phyloP scores from a whole-genome alignment of 2,113 vertebrate genomes.

The Rhabdornis inornatus region DNA sequence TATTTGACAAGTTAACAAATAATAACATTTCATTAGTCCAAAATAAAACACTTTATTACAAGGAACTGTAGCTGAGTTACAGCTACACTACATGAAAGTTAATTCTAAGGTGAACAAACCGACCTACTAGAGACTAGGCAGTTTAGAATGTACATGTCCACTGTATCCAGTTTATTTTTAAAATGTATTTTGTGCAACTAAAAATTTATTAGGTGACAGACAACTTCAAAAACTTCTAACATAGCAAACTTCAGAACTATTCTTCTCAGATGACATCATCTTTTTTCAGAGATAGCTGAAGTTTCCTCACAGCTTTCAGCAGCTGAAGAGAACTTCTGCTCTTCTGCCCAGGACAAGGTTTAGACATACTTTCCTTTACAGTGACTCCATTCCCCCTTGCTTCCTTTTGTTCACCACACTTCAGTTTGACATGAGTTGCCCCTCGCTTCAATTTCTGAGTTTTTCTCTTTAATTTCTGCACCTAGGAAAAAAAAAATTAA shows the following conservation, averaged over 20 bases:
- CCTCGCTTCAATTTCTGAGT: conserved; percentile 60
- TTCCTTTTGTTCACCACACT: conserved; percentile 18
- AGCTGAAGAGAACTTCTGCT: conserved; percentile 70
- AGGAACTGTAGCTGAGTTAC: not conserved
- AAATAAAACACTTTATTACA: not conserved
- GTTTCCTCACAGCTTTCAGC: conserved; percentile 77
- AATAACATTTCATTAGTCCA: not conserved
- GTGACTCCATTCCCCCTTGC: conserved; percentile 51
- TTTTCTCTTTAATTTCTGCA: conserved; percentile 75
- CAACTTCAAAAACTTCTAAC: not conserved
- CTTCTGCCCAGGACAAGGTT: conserved; percentile 54
- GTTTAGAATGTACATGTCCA: not conserved
- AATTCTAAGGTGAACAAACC: not conserved
- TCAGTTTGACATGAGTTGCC: not conserved
- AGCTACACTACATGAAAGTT: not conserved
- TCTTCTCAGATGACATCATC: conserved; percentile 82
- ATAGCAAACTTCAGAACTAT: conserved; percentile 23
- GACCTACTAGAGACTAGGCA: not conserved
- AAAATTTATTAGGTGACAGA: not conserved
- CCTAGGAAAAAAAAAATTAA: conserved; percentile 64
- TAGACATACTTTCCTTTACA: conserved; percentile 36
- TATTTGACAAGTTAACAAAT: not conserved
- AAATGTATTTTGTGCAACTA: not conserved
- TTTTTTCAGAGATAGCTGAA: conserved; percentile 79
- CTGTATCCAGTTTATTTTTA: not conserved